These are phyloP conservation scores for Sander vitreus DNA, from an alignment of 2,113 vertebrate genomes.

Conservation along the genomic window DNA sequence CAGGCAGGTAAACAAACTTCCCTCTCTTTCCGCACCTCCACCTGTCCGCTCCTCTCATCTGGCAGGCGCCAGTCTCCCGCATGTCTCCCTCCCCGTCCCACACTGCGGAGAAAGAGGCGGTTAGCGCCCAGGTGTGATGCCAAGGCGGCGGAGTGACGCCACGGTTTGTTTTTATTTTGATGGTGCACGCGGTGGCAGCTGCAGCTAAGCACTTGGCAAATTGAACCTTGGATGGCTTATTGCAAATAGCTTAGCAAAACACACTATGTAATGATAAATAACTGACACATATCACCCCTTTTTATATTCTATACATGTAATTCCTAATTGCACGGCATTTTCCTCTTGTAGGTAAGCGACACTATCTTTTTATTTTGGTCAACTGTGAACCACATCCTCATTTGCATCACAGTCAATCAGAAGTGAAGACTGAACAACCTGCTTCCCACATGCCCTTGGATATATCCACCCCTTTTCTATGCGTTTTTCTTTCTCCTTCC, in stretches of 20 bases:
- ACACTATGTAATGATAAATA: background rate
- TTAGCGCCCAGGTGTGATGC: conserved; percentile 15
- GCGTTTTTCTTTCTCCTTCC: conserved; percentile 3
- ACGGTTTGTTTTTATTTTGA: conserved; percentile 60
- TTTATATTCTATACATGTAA: background rate
- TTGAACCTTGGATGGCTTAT: background rate
- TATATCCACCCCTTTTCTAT: background rate
- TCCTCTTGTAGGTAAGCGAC: background rate
- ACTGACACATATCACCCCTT: conserved; percentile 4
- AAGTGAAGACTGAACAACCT: background rate
- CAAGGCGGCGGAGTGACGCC: conserved; percentile 43
- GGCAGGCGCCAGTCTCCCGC: background rate
- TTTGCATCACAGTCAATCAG: background rate
- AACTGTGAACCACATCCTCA: background rate
- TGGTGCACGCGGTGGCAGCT: conserved; percentile 40
- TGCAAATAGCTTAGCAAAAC: background rate
- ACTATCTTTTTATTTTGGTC: background rate
- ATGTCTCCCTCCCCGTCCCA: background rate
- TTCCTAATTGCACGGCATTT: background rate
- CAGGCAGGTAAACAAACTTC: conserved; percentile 89
- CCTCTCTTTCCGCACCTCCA: background rate
- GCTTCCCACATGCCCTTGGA: conserved; percentile 3
- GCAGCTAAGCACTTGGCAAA: conserved; percentile 11
- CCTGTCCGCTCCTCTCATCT: conserved; percentile 5
- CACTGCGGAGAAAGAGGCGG: background rate